Conservation (phyloP, 23 tunicate genomes). For the Aplidium turbinatum region DNA sequence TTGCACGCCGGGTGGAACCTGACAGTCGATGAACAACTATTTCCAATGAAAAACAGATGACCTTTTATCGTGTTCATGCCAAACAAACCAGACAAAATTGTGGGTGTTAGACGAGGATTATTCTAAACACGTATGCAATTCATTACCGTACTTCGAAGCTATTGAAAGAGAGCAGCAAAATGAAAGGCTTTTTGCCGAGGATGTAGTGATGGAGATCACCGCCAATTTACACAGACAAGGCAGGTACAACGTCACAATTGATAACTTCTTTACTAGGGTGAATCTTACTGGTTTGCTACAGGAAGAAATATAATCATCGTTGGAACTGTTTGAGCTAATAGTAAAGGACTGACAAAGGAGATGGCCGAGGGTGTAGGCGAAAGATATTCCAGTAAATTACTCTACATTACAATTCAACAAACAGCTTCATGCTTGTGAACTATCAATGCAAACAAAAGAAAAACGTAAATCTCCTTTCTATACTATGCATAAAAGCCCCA, state of each 20-base stretch:
- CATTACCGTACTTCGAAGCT: slow-evolving; percentile 28
- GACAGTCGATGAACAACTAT: slow-evolving; percentile 11
- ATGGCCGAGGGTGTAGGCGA: too few species aligned
- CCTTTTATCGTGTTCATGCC: slow-evolving; percentile 30
- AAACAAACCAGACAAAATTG: slow-evolving; percentile 16
- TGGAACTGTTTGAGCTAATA: too few species aligned
- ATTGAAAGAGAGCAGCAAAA: slow-evolving; percentile 31
- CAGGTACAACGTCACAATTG: slow-evolving; percentile 11
- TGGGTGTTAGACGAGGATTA: slow-evolving; percentile 9
- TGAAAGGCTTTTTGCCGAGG: slow-evolving; percentile 20
- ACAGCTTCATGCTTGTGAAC: too few species aligned
- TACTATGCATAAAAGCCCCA: too few species aligned
- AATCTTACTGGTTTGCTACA: slow-evolving; percentile 14
- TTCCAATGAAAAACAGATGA: slow-evolving; percentile 34
- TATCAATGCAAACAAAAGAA: too few species aligned
- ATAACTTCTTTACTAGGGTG: slow-evolving; percentile 16
- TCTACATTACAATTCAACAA: too few species aligned
- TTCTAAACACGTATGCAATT: slow-evolving; percentile 13
- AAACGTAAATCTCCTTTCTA: too few species aligned
- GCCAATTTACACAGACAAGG: neutral
- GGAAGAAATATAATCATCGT: neutral
- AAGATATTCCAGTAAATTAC: too few species aligned
- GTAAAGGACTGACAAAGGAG: too few species aligned
- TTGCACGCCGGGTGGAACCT: slow-evolving; percentile 17
- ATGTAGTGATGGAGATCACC: slow-evolving; percentile 11